A percentile compares a stretch with the other conserved stretches of the same genome.
phyloP scores from a whole-genome alignment of 2,113 vertebrate species.

The Phoxinus phoxinus region DNA sequence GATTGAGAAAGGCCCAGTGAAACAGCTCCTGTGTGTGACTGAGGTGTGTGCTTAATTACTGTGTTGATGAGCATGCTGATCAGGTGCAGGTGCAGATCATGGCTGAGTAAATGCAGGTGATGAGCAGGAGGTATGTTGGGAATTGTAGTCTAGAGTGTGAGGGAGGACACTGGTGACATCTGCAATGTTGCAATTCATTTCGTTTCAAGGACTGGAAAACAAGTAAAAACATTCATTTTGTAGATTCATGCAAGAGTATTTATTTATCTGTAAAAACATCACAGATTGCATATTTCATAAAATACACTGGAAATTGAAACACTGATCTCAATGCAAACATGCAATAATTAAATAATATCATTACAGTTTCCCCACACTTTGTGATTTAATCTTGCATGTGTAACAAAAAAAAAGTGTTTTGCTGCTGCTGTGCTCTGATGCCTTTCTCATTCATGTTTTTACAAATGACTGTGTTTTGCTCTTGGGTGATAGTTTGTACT shows the following conservation, averaged over 20 bases:
- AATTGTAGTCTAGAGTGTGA: no score
- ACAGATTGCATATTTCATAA: background rate
- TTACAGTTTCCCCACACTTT: background rate
- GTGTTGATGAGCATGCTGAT: no score
- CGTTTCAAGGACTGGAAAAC: no score
- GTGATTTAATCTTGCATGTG: constrained; percentile 8
- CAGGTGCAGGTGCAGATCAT: no score
- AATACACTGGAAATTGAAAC: background rate
- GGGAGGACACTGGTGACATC: no score
- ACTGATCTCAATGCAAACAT: background rate
- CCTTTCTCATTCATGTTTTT: background rate
- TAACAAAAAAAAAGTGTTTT: constrained; percentile 9
- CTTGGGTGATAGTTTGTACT: constrained; percentile 8
- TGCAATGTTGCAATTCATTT: no score
- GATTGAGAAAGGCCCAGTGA: no score
- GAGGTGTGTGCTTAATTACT: no score
- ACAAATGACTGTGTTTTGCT: background rate
- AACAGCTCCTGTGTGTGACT: no score
- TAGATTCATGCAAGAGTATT: background rate
- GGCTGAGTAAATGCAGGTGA: no score
- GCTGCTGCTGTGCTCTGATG: background rate
- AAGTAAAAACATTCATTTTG: background rate
- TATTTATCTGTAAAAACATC: background rate
- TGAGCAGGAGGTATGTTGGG: no score
- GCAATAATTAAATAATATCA: background rate